Base-by-base conservation (phyloP, 1,140 invertebrate species). In the Drosophila trapezifrons region DNA sequence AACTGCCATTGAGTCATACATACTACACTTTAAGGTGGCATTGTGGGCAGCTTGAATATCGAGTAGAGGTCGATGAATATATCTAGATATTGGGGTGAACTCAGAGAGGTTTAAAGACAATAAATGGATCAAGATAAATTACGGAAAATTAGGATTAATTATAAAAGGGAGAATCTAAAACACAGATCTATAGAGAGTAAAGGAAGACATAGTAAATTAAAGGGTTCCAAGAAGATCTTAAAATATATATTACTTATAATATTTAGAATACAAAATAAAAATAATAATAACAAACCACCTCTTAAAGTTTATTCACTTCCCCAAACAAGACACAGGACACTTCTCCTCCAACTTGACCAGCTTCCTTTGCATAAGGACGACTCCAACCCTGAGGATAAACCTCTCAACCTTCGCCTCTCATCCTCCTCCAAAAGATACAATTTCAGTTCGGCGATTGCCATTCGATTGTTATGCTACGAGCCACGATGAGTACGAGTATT, bases 381-480 rank as follows among this genome's bases (percentile, higher is more conserved):
- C n/a, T n/a, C n/a, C n/a, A n/a, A n/a, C 7, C 6, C 13, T 37
- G 9, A 27, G 59, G 17, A 62, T 18, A 45, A 32, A 7, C 29
- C 18, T 13, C 5, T 29, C 18, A n/a, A 38, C 37, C 49, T 47
- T 20, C 27, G 4, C 13, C 10, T 13, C 25, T 22, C 13, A 47
- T 10, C 10, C 18, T 13, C 12, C 27, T 15, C 7, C 12, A 43
- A 43, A n/a, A 20, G 46, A 29, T 69, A 65, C 37, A 51, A 51
- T 69, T 67, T 65, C 60, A 76, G 69, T 47, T 79, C 25, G 7
- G 70, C 76, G 72, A 86, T 79, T 76, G 82, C 75, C 63, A 76
- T 70, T 56, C 46, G 35, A 58, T 75, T 67, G 25, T 62, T 58
- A 64, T 67, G 65, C 58, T 42, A 42, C 27, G 29, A 51, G 47